phyloP scores from a whole-genome alignment of 64 coral and sea anemone genomes.

The Actinia tenebrosa region DNA sequence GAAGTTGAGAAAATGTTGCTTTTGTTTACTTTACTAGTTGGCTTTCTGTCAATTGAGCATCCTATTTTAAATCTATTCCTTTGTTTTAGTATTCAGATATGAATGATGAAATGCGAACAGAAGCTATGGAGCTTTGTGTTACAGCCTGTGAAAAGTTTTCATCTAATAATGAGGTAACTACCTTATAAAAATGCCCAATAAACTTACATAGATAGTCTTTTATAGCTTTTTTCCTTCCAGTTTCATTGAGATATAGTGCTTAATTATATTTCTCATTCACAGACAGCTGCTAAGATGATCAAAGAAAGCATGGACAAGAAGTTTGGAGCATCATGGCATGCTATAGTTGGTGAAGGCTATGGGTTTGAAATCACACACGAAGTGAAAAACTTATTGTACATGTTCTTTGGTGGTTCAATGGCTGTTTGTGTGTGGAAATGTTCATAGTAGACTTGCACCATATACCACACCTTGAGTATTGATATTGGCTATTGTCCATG shows the following conservation, averaged over 20 bases:
- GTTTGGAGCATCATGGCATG: conserved; percentile 99
- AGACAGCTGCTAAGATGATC: conserved; percentile 99
- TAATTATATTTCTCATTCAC: too few relatives aligned
- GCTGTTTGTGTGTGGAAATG: conserved; percentile 96
- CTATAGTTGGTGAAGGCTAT: conserved; percentile 93
- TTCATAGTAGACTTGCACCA: conserved; percentile 32
- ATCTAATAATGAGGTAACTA: conserved; percentile 81
- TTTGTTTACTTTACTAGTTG: neutral
- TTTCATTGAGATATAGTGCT: too few relatives aligned
- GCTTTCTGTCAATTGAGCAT: neutral
- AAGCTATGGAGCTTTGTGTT: conserved; percentile 98
- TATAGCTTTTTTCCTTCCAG: too few relatives aligned
- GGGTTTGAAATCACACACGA: conserved; percentile 99
- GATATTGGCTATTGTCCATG: neutral
- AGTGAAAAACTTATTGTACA: conserved; percentile 94
- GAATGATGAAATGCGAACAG: conserved; percentile 99
- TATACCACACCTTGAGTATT: neutral
- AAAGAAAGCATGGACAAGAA: conserved; percentile 99
- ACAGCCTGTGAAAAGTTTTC: conserved; percentile 99
- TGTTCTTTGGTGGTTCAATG: conserved; percentile 94
- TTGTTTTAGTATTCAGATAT: conserved; percentile 85
- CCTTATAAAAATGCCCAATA: too few relatives aligned
- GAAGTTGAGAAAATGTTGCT: neutral
- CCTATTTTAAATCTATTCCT: neutral
- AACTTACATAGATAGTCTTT: too few relatives aligned